Conservation (phyloP, 2,113 vertebrate species). For the Telmatochromis sp. region DNA sequence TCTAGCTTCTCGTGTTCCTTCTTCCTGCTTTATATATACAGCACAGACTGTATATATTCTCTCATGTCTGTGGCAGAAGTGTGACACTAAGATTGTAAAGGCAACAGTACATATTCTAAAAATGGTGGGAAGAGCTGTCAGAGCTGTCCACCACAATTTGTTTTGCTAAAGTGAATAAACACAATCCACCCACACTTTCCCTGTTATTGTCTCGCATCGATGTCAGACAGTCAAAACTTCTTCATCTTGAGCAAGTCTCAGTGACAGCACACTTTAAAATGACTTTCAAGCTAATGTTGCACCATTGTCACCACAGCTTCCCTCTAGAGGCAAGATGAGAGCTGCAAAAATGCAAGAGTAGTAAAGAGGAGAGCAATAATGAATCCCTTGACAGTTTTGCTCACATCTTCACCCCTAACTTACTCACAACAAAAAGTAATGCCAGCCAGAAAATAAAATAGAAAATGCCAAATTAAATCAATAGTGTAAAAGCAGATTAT, state of each 20-base stretch:
- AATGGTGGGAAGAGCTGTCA: conserved; percentile 18
- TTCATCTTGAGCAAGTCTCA: not conserved
- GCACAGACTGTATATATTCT: not conserved
- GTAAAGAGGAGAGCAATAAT: not conserved
- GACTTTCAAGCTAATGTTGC: not conserved
- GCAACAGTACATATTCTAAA: not conserved
- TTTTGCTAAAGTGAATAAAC: conserved; percentile 23
- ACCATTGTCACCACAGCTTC: not conserved
- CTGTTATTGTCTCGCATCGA: not conserved
- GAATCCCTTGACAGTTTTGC: not conserved
- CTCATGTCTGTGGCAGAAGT: not conserved
- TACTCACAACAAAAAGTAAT: not conserved
- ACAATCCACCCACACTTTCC: not conserved
- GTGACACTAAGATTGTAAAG: conserved; percentile 26
- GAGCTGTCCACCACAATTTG: conserved; percentile 30
- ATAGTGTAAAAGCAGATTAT: not conserved
- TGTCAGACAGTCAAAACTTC: conserved; percentile 19
- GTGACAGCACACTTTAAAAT: not conserved
- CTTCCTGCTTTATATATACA: not conserved
- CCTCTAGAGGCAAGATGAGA: not conserved
- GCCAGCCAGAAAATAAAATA: not conserved
- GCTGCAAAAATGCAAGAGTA: not conserved
- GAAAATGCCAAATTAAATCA: not conserved
- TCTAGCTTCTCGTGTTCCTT: not conserved
- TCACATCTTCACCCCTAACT: not conserved